Evolutionary conservation across 2,888 invertebrate genomes (phyloP).

Genomic region (Melipona bicolor): DNA sequence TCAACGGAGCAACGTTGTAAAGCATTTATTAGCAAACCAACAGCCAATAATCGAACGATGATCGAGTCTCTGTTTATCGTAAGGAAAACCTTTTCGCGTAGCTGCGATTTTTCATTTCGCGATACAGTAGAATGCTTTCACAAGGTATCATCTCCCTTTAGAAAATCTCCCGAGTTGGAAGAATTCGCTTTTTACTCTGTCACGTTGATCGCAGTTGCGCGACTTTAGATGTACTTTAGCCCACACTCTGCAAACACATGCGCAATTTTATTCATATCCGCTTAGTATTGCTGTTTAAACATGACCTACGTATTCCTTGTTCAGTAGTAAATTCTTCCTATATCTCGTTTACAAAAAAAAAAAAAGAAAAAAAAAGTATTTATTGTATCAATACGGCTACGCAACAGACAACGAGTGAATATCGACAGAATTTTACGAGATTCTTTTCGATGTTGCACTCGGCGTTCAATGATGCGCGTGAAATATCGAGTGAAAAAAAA

Average conservation of each 20-base stretch:
- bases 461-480: background rate
- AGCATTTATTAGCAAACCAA: constrained; percentile 77
- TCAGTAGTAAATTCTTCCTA: constrained; percentile 21
- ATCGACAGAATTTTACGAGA: constrained; percentile 11
- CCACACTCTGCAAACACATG: constrained; percentile 28
- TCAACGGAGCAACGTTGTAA: constrained; percentile 37
- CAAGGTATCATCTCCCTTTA: constrained; percentile 2
- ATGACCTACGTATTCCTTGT: constrained; percentile 25
- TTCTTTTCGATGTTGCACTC: background rate
- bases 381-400: background rate
- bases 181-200: constrained; percentile 26
- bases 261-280: constrained; percentile 43
- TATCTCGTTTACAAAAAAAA: background rate
- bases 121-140: constrained; percentile 28
- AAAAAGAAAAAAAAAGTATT: background rate
- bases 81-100: constrained; percentile 31
- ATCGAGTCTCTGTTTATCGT: constrained; percentile 52
- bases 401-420: constrained; percentile 4
- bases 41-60: constrained; percentile 74
- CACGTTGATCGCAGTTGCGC: constrained; percentile 46
- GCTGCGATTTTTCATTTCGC: constrained; percentile 39
- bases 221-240: constrained; percentile 17
- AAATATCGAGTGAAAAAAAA: background rate
- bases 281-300: constrained; percentile 47
- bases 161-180: constrained; percentile 13